phyloP scores from a whole-genome alignment of 2,888 invertebrate genomes.

The Ashinkailepas kermadecensis region DNA sequence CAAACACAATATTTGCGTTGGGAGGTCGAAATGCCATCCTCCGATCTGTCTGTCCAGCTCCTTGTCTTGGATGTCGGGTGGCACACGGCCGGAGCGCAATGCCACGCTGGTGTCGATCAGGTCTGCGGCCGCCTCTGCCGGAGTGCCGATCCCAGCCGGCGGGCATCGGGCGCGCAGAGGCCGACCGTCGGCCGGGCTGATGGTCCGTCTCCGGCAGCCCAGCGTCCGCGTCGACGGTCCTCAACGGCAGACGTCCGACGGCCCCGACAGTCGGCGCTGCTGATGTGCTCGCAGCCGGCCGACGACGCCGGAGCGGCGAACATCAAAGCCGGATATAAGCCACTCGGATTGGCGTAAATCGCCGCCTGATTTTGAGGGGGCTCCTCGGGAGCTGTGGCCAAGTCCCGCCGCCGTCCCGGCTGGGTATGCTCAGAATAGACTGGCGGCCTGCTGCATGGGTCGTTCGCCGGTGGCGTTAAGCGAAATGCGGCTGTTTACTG shows the following conservation, averaged over 20 bases:
- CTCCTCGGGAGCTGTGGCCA: background rate
- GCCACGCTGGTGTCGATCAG: no score
- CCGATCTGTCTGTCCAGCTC: no score
- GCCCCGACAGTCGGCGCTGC: background rate
- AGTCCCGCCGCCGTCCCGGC: background rate
- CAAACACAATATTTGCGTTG: no score
- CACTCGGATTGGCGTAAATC: background rate
- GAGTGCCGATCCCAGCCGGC: no score
- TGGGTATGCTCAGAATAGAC: background rate
- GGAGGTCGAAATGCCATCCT: no score
- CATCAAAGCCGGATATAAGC: background rate
- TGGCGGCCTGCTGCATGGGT: background rate
- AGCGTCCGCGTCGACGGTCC: background rate
- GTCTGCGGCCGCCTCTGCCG: no score
- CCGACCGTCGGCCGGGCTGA: no score
- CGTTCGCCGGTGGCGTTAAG: background rate
- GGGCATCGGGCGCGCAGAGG: no score
- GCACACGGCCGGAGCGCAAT: no score
- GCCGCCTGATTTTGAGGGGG: background rate
- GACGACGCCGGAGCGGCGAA: background rate
- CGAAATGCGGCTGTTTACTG: background rate
- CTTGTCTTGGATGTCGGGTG: no score
- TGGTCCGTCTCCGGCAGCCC: no score
- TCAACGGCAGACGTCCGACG: background rate
- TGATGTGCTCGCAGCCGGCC: background rate